A percentile compares a stretch with the other conserved stretches of the same genome.
phyloP scores from a whole-genome alignment of 1,140 invertebrate species.

The Diachasma alloeum region DNA sequence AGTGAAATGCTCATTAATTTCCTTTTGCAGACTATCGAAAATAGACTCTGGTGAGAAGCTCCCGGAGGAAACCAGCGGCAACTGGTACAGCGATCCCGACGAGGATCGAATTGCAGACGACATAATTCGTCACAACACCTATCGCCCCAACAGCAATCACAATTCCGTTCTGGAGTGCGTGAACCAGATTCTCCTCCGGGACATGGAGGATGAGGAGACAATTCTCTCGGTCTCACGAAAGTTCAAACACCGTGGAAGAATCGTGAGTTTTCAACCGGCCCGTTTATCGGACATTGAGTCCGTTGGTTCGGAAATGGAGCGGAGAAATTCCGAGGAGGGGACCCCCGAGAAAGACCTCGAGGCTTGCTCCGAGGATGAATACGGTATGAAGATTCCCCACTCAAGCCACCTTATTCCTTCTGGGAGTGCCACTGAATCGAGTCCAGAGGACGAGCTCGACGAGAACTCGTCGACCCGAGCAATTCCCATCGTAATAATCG shows the following conservation, averaged over 20 bases:
- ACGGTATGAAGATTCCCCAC: constrained; percentile 48
- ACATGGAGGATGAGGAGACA: constrained; percentile 63
- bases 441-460: constrained; percentile 37
- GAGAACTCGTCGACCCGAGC: constrained; percentile 45
- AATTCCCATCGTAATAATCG: constrained; percentile 60
- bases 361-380: constrained; percentile 49
- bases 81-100: constrained; percentile 78
- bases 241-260: constrained; percentile 59
- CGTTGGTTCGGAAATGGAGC: constrained; percentile 62
- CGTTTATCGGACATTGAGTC: constrained; percentile 62
- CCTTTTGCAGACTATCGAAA: constrained; percentile 49
- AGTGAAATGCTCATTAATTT: too few species aligned
- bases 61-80: constrained; percentile 68
- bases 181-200: constrained; percentile 76
- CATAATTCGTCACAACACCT: constrained; percentile 55
- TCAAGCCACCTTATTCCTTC: neutral
- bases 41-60: constrained; percentile 68
- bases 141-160: constrained; percentile 67
- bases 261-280: constrained; percentile 60
- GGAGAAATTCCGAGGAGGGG: constrained; percentile 59
- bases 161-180: constrained; percentile 81
- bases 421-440: neutral
- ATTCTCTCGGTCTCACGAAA: constrained; percentile 51
- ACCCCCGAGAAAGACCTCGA: constrained; percentile 31
- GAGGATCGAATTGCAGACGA: constrained; percentile 71